Percentiles rank a stretch among this genome's conserved stretches.
These are phyloP conservation scores for Nomada lathburiana DNA, from an alignment of 2,888 invertebrate genomes.

Conservation along the genomic window DNA sequence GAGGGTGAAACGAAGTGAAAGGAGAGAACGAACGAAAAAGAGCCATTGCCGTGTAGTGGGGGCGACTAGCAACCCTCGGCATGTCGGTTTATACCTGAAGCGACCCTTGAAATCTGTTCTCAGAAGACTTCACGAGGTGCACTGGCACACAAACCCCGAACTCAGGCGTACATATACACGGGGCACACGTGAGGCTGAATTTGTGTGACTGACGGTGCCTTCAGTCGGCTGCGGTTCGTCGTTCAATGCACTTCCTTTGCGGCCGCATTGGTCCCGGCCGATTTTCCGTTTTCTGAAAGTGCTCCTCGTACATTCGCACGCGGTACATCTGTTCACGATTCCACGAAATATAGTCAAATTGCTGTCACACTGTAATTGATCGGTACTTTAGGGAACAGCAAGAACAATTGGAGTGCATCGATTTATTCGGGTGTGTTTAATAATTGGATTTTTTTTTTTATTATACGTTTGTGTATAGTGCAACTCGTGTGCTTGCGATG, in stretches of 20 bases:
- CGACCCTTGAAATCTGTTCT: slow-evolving; percentile 80
- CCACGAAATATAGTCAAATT: neutral
- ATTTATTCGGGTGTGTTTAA: neutral
- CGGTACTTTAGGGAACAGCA: neutral
- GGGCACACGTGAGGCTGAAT: slow-evolving; percentile 36
- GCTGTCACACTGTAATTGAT: neutral
- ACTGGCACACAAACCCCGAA: slow-evolving; percentile 37
- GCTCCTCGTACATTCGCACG: slow-evolving; percentile 15
- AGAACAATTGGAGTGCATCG: neutral
- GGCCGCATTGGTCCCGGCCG: slow-evolving; percentile 20
- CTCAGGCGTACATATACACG: slow-evolving; percentile 36
- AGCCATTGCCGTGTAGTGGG: slow-evolving; percentile 8
- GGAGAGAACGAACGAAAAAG: slow-evolving; percentile 30
- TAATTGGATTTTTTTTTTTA: neutral
- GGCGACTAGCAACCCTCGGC: slow-evolving; percentile 68
- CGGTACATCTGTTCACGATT: neutral
- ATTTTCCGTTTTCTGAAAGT: slow-evolving; percentile 34
- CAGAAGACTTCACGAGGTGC: slow-evolving; percentile 71
- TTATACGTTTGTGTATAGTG: neutral
- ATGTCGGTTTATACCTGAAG: slow-evolving; percentile 76
- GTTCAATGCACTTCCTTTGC: slow-evolving; percentile 70
- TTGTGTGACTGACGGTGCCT: slow-evolving; percentile 58
- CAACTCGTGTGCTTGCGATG: neutral
- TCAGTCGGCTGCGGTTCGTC: slow-evolving; percentile 74
- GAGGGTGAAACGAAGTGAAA: slow-evolving; percentile 37